These are phyloP conservation scores for Solenopsis invicta DNA, from an alignment of 1,140 invertebrate species.

Conservation along the genomic window DNA sequence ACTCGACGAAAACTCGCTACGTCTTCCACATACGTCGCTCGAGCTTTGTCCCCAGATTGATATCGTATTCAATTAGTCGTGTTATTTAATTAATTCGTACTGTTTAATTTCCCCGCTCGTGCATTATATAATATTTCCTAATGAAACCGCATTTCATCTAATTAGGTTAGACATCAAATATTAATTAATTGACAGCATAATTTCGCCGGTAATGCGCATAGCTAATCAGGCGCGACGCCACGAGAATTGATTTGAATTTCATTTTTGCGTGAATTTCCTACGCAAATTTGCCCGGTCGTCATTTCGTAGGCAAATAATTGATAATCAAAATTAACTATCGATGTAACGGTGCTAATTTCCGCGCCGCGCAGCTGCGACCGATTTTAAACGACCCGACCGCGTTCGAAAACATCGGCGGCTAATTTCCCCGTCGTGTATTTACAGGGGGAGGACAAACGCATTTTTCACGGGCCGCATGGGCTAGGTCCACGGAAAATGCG, in stretches of 20 bases:
- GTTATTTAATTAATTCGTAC: conserved; percentile 37
- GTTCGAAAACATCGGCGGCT: not conserved
- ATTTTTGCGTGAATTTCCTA: not conserved
- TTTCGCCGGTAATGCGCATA: not conserved
- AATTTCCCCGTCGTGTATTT: conserved; percentile 25
- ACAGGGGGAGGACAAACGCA: conserved; percentile 4
- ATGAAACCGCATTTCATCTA: conserved; percentile 35
- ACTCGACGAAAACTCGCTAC: not conserved
- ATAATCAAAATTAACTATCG: conserved; percentile 53
- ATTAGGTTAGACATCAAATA: conserved; percentile 37
- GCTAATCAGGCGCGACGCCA: not conserved
- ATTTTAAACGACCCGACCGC: not conserved
- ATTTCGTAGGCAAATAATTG: conserved; percentile 40
- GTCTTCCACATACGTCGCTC: not conserved
- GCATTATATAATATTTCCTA: conserved; percentile 3
- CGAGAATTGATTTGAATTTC: conserved; percentile 28
- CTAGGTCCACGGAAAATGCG: not conserved
- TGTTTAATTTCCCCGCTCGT: conserved; percentile 10
- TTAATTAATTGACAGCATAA: conserved; percentile 45
- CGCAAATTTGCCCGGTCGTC: conserved; percentile 34
- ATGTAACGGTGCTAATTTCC: conserved; percentile 4
- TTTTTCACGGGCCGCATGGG: conserved; percentile 23
- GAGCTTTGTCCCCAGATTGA: not conserved
- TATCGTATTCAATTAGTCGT: conserved; percentile 24
- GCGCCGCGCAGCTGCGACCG: not conserved